Conservation (phyloP, 2,888 invertebrate genomes). For the Proisotoma minuta region DNA sequence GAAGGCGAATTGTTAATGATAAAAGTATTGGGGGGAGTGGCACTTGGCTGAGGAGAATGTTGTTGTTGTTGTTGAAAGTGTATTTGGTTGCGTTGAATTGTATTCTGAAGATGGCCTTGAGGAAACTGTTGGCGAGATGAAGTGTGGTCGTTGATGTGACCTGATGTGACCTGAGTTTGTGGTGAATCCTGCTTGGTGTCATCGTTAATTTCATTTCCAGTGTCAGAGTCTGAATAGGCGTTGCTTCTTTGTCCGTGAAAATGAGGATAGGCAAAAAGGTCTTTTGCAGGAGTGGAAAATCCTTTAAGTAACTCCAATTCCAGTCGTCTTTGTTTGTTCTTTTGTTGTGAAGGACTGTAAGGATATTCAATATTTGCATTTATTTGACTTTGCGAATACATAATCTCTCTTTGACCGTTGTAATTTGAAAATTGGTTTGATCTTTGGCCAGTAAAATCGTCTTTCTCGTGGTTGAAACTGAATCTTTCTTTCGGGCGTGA, state of each 20-base stretch:
- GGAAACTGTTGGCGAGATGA: not conserved
- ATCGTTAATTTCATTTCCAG: slow-evolving; percentile 27
- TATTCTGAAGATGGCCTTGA: not conserved
- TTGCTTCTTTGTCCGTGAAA: slow-evolving; percentile 40
- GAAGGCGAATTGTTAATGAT: not conserved
- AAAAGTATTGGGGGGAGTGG: not conserved
- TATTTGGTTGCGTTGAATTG: not conserved
- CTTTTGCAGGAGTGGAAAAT: slow-evolving; percentile 15
- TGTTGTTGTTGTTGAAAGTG: not conserved
- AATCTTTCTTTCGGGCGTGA: slow-evolving; percentile 13
- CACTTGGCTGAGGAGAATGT: not conserved
- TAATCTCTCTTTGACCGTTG: slow-evolving; percentile 39
- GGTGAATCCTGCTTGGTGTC: slow-evolving; percentile 24
- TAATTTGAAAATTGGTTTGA: slow-evolving; percentile 40
- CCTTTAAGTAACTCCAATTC: slow-evolving; percentile 29
- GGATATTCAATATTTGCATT: slow-evolving; percentile 37
- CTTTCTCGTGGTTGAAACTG: not conserved
- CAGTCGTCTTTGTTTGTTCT: slow-evolving; percentile 32
- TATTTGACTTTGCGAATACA: slow-evolving; percentile 30
- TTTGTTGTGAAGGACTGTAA: slow-evolving; percentile 39
- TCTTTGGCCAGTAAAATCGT: slow-evolving; percentile 20
- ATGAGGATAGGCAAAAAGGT: slow-evolving; percentile 31
- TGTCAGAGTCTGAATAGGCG: slow-evolving; percentile 26
- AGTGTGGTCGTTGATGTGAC: not conserved
- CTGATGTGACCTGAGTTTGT: not conserved